phyloP scores from a whole-genome alignment of 2,113 vertebrate genomes.

The Silurus glanis region DNA sequence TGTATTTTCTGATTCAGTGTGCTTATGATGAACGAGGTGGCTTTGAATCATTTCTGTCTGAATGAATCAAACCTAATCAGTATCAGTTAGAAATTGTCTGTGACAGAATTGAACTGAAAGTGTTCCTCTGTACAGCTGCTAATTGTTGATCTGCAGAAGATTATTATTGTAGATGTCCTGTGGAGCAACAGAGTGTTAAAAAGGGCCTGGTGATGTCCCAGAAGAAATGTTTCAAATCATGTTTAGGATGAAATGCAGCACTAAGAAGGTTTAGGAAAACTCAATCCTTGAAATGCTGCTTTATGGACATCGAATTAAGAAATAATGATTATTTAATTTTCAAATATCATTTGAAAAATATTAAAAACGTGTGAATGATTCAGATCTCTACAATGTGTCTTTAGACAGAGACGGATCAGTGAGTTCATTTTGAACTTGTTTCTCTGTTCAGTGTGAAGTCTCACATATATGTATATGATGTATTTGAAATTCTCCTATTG shows the following conservation, averaged over 20 bases:
- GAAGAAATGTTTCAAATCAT: background rate
- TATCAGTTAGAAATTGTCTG: background rate
- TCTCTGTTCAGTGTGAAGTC: background rate
- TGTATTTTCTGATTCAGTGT: background rate
- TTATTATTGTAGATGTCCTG: background rate
- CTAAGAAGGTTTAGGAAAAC: background rate
- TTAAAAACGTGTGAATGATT: background rate
- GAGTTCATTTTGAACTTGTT: background rate
- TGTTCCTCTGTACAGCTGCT: background rate
- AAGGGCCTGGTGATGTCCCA: background rate
- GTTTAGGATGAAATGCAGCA: background rate
- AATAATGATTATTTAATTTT: no score
- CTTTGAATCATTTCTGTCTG: background rate
- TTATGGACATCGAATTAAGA: background rate
- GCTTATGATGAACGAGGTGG: background rate
- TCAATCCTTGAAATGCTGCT: background rate
- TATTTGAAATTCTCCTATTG: conserved; percentile 3
- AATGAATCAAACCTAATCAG: background rate
- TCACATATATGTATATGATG: background rate
- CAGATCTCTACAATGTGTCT: background rate
- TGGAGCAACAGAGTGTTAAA: background rate
- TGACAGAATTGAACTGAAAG: background rate
- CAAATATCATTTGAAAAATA: no score
- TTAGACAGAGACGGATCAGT: background rate
- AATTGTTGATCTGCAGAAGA: background rate